Conservation (phyloP, 1,140 invertebrate species). For the Drosophila asahinai region DNA sequence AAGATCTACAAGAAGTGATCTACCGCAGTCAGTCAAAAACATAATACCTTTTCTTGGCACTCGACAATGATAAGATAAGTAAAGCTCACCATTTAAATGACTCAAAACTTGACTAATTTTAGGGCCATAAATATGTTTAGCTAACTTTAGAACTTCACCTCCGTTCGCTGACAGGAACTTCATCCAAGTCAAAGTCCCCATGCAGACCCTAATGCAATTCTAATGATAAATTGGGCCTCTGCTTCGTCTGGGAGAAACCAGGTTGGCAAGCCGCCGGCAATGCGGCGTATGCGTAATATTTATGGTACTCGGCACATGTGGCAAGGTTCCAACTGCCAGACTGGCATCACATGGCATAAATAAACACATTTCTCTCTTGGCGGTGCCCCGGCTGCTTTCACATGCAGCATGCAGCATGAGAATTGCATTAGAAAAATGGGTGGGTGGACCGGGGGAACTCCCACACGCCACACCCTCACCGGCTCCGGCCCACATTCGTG, state of each 20-base stretch:
- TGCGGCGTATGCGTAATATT: conserved; percentile 72
- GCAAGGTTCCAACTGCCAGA: conserved; percentile 61
- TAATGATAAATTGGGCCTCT: conserved; percentile 31
- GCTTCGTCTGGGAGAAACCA: conserved; percentile 66
- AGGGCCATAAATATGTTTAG: background rate
- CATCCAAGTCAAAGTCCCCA: background rate
- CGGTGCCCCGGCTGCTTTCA: conserved; percentile 27
- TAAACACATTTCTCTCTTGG: conserved; percentile 62
- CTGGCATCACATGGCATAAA: conserved; percentile 67
- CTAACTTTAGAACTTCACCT: background rate
- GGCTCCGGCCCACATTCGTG: conserved; percentile 4
- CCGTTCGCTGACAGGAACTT: background rate
- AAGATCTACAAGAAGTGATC: conserved; percentile 7
- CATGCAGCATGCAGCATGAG: conserved; percentile 58
- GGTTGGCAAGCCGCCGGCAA: conserved; percentile 51
- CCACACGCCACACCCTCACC: conserved; percentile 2
- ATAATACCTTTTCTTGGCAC: background rate
- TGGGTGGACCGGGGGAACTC: conserved; percentile 2
- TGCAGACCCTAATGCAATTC: conserved; percentile 26
- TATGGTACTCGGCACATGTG: conserved; percentile 72
- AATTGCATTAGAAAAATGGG: conserved; percentile 70
- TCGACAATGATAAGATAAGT: conserved; percentile 16
- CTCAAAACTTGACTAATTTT: background rate
- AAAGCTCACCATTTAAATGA: background rate
- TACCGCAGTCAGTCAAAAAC: background rate